phyloP scores from a whole-genome alignment of 1,140 invertebrate genomes.

The Stegodyphus dumicola region DNA sequence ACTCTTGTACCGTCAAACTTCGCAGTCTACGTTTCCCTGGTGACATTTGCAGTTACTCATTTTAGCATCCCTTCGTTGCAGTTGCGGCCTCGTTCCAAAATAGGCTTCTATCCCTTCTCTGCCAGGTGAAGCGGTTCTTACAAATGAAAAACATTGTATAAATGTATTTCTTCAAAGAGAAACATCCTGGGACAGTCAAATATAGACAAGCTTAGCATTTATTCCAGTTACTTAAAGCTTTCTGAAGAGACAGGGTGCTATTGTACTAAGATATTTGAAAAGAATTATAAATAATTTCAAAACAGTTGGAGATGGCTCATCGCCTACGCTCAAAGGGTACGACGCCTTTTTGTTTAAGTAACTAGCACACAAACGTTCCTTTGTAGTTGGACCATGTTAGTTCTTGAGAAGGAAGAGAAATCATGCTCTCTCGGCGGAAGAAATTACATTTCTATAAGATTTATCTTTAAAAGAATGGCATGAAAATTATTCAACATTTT shows the following conservation, averaged over 20 bases:
- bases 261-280: neutral
- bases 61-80: slow-evolving; percentile 17
- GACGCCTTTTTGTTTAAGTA: neutral
- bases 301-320: slow-evolving; percentile 22
- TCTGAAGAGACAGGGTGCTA: slow-evolving; percentile 8
- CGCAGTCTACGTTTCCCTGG: neutral
- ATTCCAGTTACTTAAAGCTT: slow-evolving; percentile 3
- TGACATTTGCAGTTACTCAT: slow-evolving; percentile 50
- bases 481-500: too few species aligned
- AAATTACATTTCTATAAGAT: too few species aligned
- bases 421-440: too few species aligned
- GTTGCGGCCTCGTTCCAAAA: slow-evolving; percentile 31
- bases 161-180: neutral
- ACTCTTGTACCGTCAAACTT: neutral
- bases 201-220: slow-evolving; percentile 35
- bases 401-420: too few species aligned
- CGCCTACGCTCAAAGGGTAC: neutral
- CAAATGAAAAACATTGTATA: slow-evolving; percentile 4
- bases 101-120: neutral
- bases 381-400: too few species aligned
- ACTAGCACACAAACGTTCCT: too few species aligned
- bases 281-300: slow-evolving; percentile 20
- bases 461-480: too few species aligned
- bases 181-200: slow-evolving; percentile 31
- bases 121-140: neutral